A percentile compares a stretch with the other conserved stretches of the same genome.
Evolutionary conservation across 2,888 invertebrate species (phyloP).

Genomic region (Melanotus villosus): DNA sequence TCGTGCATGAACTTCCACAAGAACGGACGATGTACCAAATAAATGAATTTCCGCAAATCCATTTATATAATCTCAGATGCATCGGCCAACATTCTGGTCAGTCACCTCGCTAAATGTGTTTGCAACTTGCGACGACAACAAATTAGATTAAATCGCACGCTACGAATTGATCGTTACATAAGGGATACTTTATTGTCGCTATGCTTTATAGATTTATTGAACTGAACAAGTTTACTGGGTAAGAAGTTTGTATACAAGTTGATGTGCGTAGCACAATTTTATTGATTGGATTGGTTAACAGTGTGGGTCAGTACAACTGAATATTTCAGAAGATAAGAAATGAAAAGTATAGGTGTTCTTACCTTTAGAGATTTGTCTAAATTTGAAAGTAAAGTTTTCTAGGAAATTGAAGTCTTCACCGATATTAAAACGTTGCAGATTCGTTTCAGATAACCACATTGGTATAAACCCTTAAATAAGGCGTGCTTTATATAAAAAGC

Average conservation of each 20-base stretch:
- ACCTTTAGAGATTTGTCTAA: too few species aligned
- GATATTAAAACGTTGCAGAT: too few species aligned
- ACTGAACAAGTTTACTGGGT: background rate
- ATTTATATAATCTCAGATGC: conserved; percentile 25
- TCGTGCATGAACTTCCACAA: background rate
- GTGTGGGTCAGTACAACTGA: background rate
- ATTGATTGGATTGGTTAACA: conserved; percentile 2
- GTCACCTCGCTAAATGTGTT: conserved; percentile 39
- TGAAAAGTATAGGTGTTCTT: background rate
- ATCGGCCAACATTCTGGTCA: conserved; percentile 39
- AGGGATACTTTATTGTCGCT: background rate
- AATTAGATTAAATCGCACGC: conserved; percentile 28
- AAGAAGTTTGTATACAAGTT: background rate
- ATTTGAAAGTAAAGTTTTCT: too few species aligned
- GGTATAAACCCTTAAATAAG: too few species aligned
- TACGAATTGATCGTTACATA: conserved; percentile 11
- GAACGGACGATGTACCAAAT: conserved; percentile 10
- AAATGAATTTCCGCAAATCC: conserved; percentile 15
- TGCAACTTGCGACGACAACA: conserved; percentile 29
- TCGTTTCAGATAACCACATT: too few species aligned
- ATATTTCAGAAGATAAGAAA: conserved; percentile 3
- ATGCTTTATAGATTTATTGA: background rate
- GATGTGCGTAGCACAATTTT: background rate
- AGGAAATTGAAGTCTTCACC: too few species aligned
- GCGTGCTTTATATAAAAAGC: too few species aligned